A percentile compares a stretch with the other conserved stretches of the same genome.
Conservation (phyloP, 2,797 vertebrate species). For the Remorina albescens region DNA sequence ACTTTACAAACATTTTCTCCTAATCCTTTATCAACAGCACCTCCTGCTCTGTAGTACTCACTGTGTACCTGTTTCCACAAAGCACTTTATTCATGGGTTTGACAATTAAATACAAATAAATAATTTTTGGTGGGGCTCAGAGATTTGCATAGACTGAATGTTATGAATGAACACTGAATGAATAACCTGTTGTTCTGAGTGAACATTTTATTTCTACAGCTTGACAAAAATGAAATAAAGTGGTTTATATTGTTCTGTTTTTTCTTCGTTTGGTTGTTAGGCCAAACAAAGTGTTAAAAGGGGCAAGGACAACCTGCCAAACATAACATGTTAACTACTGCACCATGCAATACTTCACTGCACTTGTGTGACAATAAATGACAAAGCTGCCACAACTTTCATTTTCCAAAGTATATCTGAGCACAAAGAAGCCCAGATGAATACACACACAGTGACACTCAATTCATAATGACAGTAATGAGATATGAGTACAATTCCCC, state of each 20-base stretch:
- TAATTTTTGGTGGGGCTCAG: neutral
- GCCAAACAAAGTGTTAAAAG: constrained; percentile 15
- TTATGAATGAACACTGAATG: neutral
- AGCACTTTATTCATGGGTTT: neutral
- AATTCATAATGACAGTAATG: constrained; percentile 62
- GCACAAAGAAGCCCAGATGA: constrained; percentile 25
- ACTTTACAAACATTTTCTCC: neutral
- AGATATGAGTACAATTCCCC: constrained; percentile 67
- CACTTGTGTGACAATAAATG: constrained; percentile 40
- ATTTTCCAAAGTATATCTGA: constrained; percentile 38
- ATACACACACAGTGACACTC: neutral
- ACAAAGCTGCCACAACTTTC: constrained; percentile 35
- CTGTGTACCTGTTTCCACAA: rapidly evolving
- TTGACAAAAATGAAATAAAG: too few species aligned
- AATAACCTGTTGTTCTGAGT: neutral
- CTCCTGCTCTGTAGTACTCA: neutral
- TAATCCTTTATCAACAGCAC: neutral
- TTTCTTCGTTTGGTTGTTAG: neutral
- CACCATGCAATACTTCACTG: constrained; percentile 14
- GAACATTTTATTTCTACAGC: neutral
- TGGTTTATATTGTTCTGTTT: neutral
- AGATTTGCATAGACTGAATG: neutral
- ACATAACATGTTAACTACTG: constrained; percentile 1
- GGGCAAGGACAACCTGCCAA: neutral
- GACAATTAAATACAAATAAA: neutral